A percentile compares a stretch with the other conserved stretches of the same genome.
Evolutionary conservation across 2,888 invertebrate genomes (phyloP).

Genomic region (Lepidochitona cinerea): DNA sequence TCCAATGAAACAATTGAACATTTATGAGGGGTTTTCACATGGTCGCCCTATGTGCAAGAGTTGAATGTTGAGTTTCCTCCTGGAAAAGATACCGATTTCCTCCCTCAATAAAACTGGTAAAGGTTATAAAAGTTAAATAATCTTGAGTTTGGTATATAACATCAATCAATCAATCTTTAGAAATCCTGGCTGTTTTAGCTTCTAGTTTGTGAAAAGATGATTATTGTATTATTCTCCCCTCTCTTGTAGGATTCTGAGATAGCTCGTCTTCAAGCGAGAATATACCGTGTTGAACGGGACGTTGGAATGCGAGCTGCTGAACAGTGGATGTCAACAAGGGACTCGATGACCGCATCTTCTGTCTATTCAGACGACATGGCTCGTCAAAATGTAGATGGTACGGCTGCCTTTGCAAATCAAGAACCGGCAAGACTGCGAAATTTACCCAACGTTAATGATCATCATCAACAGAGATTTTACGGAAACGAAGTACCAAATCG

Average conservation of each 20-base stretch:
- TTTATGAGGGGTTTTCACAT: too few relatives aligned
- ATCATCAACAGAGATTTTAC: not conserved
- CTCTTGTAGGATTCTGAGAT: slow-evolving; percentile 45
- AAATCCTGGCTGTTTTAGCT: too few relatives aligned
- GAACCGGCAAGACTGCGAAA: not conserved
- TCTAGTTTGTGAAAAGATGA: too few relatives aligned
- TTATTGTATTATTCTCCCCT: too few relatives aligned
- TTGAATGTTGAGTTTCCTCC: too few relatives aligned
- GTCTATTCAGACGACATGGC: not conserved
- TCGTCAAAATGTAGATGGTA: not conserved
- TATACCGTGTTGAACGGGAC: slow-evolving; percentile 49
- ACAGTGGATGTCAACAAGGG: not conserved
- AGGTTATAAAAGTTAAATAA: too few relatives aligned
- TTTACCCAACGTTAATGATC: not conserved
- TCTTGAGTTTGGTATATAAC: too few relatives aligned
- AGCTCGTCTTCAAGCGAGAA: slow-evolving; percentile 49
- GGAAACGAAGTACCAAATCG: not conserved
- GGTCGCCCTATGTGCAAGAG: too few relatives aligned
- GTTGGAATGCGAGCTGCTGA: slow-evolving; percentile 25
- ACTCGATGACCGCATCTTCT: not conserved
- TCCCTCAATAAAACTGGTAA: too few relatives aligned
- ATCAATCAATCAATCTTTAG: too few relatives aligned
- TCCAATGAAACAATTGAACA: too few relatives aligned
- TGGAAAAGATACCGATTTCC: too few relatives aligned
- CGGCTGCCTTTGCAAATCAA: not conserved